These are phyloP conservation scores for Helicoverpa assulta DNA, from an alignment of 2,888 invertebrate species.

Conservation along the genomic window DNA sequence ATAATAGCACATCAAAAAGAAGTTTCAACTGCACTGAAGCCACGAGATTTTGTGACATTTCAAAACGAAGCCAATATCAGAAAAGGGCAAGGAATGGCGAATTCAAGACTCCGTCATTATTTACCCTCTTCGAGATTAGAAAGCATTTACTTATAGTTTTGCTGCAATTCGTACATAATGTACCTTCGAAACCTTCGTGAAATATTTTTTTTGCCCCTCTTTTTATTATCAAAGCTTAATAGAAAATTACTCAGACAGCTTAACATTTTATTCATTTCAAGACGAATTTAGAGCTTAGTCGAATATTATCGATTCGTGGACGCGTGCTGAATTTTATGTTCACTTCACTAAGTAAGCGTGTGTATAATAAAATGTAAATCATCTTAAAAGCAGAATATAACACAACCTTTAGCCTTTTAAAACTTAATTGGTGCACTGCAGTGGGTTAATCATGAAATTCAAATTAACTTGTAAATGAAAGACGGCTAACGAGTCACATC, in stretches of 20 bases:
- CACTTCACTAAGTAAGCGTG: not conserved
- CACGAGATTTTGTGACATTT: conserved; percentile 48
- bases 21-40: not conserved
- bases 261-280: no score
- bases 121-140: conserved; percentile 17
- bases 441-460: conserved; percentile 55
- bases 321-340: no score
- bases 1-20: conserved; percentile 16
- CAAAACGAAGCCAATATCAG: conserved; percentile 46
- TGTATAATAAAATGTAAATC: not conserved
- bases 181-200: conserved; percentile 15
- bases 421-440: conserved; percentile 42
- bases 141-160: conserved; percentile 32
- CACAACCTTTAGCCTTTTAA: conserved; percentile 21
- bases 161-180: no score
- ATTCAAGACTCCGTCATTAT: conserved; percentile 34
- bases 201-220: no score
- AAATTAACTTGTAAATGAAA: conserved; percentile 65
- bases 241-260: no score
- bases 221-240: no score
- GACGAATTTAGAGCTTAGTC: no score
- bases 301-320: no score
- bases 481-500: conserved; percentile 66
- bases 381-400: not conserved
- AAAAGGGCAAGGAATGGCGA: conserved; percentile 23